phyloP scores from a whole-genome alignment of 37 sponge, comb jelly and placozoan genomes.

The Crambe crambe region DNA sequence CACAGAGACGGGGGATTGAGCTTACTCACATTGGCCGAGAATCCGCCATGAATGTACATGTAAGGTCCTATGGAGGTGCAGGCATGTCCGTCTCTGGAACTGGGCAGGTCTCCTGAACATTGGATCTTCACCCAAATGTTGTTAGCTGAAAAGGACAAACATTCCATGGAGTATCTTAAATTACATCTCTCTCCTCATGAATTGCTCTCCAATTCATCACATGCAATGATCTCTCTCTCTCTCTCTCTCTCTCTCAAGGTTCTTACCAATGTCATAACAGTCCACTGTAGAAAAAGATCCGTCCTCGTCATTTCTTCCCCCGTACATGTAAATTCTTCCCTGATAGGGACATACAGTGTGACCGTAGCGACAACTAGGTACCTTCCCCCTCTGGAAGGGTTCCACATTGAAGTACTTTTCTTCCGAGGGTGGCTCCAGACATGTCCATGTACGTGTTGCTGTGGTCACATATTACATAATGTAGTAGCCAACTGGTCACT shows the following conservation, averaged over 20 bases:
- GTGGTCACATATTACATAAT: background rate
- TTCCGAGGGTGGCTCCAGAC: conserved; percentile 7
- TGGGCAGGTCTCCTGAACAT: conserved; percentile 15
- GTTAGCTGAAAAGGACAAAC: conserved; percentile 11
- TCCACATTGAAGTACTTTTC: conserved; percentile 10
- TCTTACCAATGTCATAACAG: conserved; percentile 68
- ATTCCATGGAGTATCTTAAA: no score
- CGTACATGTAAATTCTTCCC: conserved; percentile 77
- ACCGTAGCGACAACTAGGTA: conserved; percentile 72
- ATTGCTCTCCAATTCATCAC: no score
- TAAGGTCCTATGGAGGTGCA: conserved; percentile 32
- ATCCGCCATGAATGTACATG: conserved; percentile 82
- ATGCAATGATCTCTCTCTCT: no score
- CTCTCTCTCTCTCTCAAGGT: no score
- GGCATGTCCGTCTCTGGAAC: conserved; percentile 68
- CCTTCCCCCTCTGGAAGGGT: background rate
- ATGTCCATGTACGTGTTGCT: conserved; percentile 8
- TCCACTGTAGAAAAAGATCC: conserved; percentile 58
- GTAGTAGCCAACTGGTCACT: no score
- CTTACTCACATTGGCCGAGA: conserved; percentile 53
- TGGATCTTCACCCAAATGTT: conserved; percentile 55
- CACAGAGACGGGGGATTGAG: no score
- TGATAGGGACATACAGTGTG: conserved; percentile 63
- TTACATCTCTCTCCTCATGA: no score
- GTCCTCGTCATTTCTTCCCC: conserved; percentile 83